Percentiles rank a stretch among this genome's conserved stretches.
phyloP scores from a whole-genome alignment of 2,888 invertebrate species.

The Drosophila cognata region DNA sequence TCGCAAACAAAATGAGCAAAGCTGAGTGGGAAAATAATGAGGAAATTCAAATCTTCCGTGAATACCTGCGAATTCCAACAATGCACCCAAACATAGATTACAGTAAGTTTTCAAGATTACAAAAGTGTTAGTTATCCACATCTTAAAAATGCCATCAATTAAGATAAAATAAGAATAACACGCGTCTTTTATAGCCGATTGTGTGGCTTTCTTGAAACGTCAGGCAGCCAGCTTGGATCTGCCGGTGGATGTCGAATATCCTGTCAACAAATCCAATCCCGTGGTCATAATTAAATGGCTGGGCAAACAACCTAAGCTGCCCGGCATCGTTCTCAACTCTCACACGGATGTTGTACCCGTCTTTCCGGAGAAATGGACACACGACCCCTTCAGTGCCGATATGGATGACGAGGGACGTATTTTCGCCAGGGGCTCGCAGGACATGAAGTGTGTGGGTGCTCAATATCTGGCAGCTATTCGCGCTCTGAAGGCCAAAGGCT shows the following conservation, averaged over 20 bases:
- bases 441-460: conserved; percentile 93
- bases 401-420: conserved; percentile 94
- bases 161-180: conserved; percentile 8
- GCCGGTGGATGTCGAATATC: conserved; percentile 87
- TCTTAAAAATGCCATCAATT: background rate
- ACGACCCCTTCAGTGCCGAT: conserved; percentile 94
- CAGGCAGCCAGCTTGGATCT: conserved; percentile 90
- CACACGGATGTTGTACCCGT: conserved; percentile 98
- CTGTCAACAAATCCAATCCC: conserved; percentile 88
- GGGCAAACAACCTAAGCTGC: conserved; percentile 89
- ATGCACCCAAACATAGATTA: conserved; percentile 95
- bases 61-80: conserved; percentile 94
- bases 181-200: conserved; percentile 77
- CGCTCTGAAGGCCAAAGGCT: conserved; percentile 87
- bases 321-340: conserved; percentile 93
- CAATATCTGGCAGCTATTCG: conserved; percentile 92
- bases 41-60: conserved; percentile 91
- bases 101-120: conserved; percentile 86
- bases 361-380: conserved; percentile 93
- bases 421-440: conserved; percentile 90
- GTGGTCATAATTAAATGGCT: conserved; percentile 92
- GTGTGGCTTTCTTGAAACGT: conserved; percentile 89
- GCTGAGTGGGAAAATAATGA: conserved; percentile 85
- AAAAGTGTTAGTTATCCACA: conserved; percentile 4
- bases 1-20: conserved; percentile 42